phyloP scores from a whole-genome alignment of 2,888 invertebrate genomes.

The Omphaloscelis lunosa region DNA sequence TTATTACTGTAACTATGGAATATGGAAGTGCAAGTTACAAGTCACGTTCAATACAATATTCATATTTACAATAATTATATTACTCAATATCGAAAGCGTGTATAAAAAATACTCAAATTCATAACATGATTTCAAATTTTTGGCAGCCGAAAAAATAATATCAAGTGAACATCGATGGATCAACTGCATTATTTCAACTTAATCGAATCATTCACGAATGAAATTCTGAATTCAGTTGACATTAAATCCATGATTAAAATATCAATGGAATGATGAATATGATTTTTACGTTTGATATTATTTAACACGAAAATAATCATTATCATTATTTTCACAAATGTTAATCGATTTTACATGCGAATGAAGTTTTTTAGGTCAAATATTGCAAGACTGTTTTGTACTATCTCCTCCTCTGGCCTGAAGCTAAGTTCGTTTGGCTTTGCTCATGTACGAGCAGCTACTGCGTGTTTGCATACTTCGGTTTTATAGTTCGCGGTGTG shows the following conservation, averaged over 20 bases:
- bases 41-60: not conserved
- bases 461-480: not conserved
- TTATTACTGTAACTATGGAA: not conserved
- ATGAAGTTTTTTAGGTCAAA: not conserved
- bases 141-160: not conserved
- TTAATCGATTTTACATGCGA: not conserved
- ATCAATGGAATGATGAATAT: constrained; percentile 38
- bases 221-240: constrained; percentile 43
- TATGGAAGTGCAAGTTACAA: not conserved
- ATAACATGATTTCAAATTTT: not conserved
- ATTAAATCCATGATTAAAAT: constrained; percentile 47
- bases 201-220: constrained; percentile 47
- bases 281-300: not conserved
- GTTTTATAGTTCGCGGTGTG: no score
- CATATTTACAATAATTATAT: not conserved
- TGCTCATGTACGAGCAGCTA: not conserved
- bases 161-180: constrained; percentile 13
- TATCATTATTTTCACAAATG: not conserved
- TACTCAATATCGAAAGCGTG: not conserved
- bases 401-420: no score
- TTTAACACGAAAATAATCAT: not conserved
- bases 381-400: not conserved
- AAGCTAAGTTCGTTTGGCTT: not conserved
- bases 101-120: not conserved
- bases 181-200: constrained; percentile 40